Base-by-base conservation (phyloP, 2,888 invertebrate species). In the Heliconius sara region DNA sequence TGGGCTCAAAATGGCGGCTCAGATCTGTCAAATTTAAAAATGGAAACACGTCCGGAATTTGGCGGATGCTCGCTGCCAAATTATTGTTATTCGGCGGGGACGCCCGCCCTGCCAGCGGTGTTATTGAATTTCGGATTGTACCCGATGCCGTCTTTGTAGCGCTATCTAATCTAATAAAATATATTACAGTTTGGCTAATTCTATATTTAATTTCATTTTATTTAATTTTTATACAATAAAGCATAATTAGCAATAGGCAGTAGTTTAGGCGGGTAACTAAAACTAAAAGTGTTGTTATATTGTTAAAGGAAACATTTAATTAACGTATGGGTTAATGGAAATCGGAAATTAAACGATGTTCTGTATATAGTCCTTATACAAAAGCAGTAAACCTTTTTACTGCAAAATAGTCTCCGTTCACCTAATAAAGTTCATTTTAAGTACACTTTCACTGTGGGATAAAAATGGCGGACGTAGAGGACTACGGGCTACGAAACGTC, bases 11-110 rank as follows among this genome's bases (percentile, higher is more conserved):
- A 86, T 87, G 86, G 88, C 87, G 86, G 83, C 80, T 82, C 90
- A 91, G 91, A 91, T 88, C 92, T 94, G 93, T 95, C 94, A 94
- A 94, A 93, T 95, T 95, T 94, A 94, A 95, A 95, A 95, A 94
- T 92, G 91, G 90, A 92, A 91, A 93, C 91, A 91, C 92, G 91
- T 92, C 91, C 91, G 91, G 92, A 92, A 92, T 93, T 92, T 85
- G 90, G 90, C 91, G 92, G 92, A 92, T 91, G 91, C 89, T 91
- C 89, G 90, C 89, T 92, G 92, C 93, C 93, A 94, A 94, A 94
- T 93, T 93, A 95, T 94, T 95, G 91, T 93, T 93, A 94, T 95
- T 94, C 93, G 90, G 87, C 88, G 86, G 89, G 89, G 90, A 90
- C 85, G 79, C 84, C 82, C 85, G 81, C 83, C 84, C 79, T 88